phyloP scores from a whole-genome alignment of 2,888 invertebrate species.

The Dicranocentrus wangi region DNA sequence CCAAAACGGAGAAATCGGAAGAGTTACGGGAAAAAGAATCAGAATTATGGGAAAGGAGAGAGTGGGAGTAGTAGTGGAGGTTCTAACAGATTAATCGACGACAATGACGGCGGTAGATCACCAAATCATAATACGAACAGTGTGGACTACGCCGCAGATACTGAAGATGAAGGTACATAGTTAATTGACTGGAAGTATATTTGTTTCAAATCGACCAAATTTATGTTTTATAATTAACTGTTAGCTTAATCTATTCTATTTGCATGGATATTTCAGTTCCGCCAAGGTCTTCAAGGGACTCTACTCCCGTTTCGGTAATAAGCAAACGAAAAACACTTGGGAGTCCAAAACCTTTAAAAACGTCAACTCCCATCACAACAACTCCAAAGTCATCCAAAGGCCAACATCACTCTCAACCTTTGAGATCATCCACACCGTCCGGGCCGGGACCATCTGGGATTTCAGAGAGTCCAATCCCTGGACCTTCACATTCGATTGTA shows the following conservation, averaged over 20 bases:
- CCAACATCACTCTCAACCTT: constrained; percentile 22
- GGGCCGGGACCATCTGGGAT: constrained; percentile 12
- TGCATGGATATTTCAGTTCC: neutral
- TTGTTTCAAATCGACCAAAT: too few species aligned
- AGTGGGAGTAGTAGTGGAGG: neutral
- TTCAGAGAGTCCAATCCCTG: constrained; percentile 46
- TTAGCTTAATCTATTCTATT: too few species aligned
- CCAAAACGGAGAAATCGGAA: constrained; percentile 44
- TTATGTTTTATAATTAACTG: too few species aligned
- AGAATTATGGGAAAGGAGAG: constrained; percentile 27
- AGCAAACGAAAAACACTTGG: constrained; percentile 48
- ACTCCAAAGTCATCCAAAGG: constrained; percentile 50
- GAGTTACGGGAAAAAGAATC: constrained; percentile 32
- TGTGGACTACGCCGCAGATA: constrained; percentile 59
- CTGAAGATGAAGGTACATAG: constrained; percentile 51
- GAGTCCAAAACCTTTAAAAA: constrained; percentile 55
- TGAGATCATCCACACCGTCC: constrained; percentile 43
- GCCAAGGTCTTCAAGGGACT: constrained; percentile 38
- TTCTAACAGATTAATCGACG: neutral
- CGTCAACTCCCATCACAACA: constrained; percentile 54
- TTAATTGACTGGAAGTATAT: neutral
- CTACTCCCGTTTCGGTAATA: constrained; percentile 47
- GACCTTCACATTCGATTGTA: constrained; percentile 49
- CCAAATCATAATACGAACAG: constrained; percentile 49
- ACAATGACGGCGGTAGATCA: constrained; percentile 43